These are phyloP conservation scores for Squalus acanthias DNA, from an alignment of 2,797 vertebrate genomes.

Conservation along the genomic window DNA sequence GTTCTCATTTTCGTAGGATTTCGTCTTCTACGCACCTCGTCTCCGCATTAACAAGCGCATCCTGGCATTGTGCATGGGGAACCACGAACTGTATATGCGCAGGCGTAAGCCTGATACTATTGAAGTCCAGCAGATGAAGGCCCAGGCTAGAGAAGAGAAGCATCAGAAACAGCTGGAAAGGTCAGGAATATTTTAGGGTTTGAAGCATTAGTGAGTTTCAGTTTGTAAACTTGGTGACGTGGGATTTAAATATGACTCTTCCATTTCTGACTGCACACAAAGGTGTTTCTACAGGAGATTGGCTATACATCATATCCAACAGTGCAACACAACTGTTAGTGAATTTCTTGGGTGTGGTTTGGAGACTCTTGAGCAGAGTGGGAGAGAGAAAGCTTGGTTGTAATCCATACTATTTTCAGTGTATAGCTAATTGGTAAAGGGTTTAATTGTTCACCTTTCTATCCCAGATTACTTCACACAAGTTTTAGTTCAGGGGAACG, in stretches of 20 bases:
- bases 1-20: conserved; percentile 65
- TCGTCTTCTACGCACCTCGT: conserved; percentile 91
- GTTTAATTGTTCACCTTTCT: too few relatives aligned
- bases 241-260: neutral
- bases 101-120: conserved; percentile 93
- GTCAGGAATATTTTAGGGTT: conserved; percentile 51
- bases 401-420: too few relatives aligned
- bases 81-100: conserved; percentile 95
- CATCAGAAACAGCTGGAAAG: conserved; percentile 96
- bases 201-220: neutral
- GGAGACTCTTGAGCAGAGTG: neutral
- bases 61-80: conserved; percentile 92
- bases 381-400: too few relatives aligned
- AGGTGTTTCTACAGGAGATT: neutral
- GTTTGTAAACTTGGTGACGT: neutral
- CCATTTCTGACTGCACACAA: neutral
- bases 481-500: too few relatives aligned
- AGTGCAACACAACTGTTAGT: neutral
- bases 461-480: too few relatives aligned
- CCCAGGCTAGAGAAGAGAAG: conserved; percentile 91
- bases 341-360: neutral
- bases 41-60: conserved; percentile 94
- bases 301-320: neutral
- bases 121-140: conserved; percentile 97
- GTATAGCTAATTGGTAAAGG: too few relatives aligned